Evolutionary conservation across 2,797 vertebrate species (phyloP), one percentile per base, ranked within the genome.

Genomic region (Chloroceryle amazona): DNA sequence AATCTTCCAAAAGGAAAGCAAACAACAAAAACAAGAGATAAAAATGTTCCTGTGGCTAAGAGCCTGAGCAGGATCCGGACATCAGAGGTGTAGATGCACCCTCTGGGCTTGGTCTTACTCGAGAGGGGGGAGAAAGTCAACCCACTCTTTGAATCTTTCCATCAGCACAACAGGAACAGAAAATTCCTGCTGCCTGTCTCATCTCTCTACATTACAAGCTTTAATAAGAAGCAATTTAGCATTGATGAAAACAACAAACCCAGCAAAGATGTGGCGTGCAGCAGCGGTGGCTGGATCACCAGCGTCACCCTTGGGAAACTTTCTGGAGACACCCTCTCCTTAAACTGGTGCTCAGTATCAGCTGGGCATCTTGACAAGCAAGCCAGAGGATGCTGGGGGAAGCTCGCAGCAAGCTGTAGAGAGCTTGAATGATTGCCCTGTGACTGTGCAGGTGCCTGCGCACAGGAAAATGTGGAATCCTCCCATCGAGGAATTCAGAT

Each of bases 401-500:
- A 94, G 68, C 14, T 81, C 39, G 39, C 15, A 37, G 49, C 22
- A 18, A 49, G n/a, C 3, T 46, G 12, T 14, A 51, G 54, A 85
- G 68, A 55, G 23, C 51, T 85, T 74, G 65, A 96, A 70, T 31
- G 49, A 85, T 31, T 54, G 9, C 37, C 35, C 7, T 62, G 19
- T 16, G 44, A 33, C 44, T 14, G 12, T 1, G 0, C 9, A 70
- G 82, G 21, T 42, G 39, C 37, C 39, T 39, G 21, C 5, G n/a
- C 1, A 7, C 4, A 31, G 49, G 9, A 60, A 75, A 82, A 76
- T 0, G 0, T 23, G 35, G 29, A 75, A 58, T 52, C 54, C 3
- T 89, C 37, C 52, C 35, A 44, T 13, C 7, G 29, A 5, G 3
- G 42, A 86, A 92, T 71, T 81, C 57, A 51, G 63, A 31, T 49